Percentiles rank a stretch among this genome's conserved stretches.
Evolutionary conservation across 2,113 vertebrate genomes (phyloP).

Genomic region (Hypocryptadius cinnamomeus): DNA sequence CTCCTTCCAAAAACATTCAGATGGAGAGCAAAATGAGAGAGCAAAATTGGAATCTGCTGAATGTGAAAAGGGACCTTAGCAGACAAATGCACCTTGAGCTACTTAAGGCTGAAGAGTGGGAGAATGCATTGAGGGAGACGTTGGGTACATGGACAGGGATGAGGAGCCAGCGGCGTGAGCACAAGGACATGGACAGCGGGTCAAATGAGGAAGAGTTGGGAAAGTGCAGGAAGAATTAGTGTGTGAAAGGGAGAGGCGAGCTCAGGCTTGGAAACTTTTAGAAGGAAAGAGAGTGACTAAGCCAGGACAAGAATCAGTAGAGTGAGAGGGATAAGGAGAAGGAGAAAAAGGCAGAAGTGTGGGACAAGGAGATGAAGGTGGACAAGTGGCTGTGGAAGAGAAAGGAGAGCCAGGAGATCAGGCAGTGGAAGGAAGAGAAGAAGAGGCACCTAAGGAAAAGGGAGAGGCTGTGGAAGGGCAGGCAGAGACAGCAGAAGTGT

Average conservation of each 20-base stretch:
- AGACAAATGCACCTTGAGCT: not conserved
- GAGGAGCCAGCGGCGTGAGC: not conserved
- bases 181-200: not conserved
- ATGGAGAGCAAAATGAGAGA: not conserved
- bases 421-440: not conserved
- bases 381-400: not conserved
- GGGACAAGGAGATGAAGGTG: not conserved
- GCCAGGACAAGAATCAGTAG: not conserved
- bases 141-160: not conserved
- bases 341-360: not conserved
- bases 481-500: not conserved
- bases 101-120: not conserved
- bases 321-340: not conserved
- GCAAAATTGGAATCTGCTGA: not conserved
- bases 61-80: not conserved
- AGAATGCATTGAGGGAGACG: no score
- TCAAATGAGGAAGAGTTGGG: not conserved
- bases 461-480: not conserved
- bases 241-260: not conserved
- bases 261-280: not conserved
- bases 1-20: not conserved
- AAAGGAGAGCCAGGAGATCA: not conserved
- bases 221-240: not conserved
- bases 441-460: not conserved
- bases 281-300: not conserved